Evolutionary conservation across 1,140 invertebrate species (phyloP), one percentile per base, ranked within the genome.

Genomic region (Eueides isabella): DNA sequence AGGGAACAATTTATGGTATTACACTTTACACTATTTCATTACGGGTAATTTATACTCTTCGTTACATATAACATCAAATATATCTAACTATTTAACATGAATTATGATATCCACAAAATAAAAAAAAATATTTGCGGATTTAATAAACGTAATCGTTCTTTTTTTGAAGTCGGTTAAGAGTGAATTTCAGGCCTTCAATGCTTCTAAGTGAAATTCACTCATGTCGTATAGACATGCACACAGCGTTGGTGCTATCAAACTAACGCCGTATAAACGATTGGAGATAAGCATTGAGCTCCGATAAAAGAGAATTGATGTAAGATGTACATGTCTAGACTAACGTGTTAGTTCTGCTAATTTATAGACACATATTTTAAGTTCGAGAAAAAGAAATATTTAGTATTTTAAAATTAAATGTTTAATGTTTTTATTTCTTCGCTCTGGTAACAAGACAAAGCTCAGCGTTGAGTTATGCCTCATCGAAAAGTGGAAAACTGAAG

Each of bases 231-330:
- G 35, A 38, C 16, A n/a, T n/a, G n/a, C n/a, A n/a, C n/a, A n/a
- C n/a, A n/a, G 63, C 63, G 67, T 38, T 38, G 41, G 61, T 68
- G 33, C 55, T 48, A 74, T 74, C 63, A 68, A 26, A 14, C 48
- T 64, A 65, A 68, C 63, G 23, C 35, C 0, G 35, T 38, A 14
- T 38, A 38, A 38, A 38, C 74, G 63, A 75, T 75, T 75, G 66
- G 64, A 71, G 55, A 75, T 71, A 67, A 68, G 74, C 64, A 55
- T 65, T 68, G 65, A 73, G 67, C 28, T 61, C 48, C 19, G 68
- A 75, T 71, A 71, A 31, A 33, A 35, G 30, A 65, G 62, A 75
- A 38, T 66, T 30, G 55, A 70, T 33, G 41, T 35, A 11, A 26
- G 23, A 2, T 61, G 67, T 69, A 29, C 30, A 23, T 29, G 29